These are phyloP conservation scores for Ischnura elegans DNA, from an alignment of 2,888 invertebrate genomes.

Conservation along the genomic window DNA sequence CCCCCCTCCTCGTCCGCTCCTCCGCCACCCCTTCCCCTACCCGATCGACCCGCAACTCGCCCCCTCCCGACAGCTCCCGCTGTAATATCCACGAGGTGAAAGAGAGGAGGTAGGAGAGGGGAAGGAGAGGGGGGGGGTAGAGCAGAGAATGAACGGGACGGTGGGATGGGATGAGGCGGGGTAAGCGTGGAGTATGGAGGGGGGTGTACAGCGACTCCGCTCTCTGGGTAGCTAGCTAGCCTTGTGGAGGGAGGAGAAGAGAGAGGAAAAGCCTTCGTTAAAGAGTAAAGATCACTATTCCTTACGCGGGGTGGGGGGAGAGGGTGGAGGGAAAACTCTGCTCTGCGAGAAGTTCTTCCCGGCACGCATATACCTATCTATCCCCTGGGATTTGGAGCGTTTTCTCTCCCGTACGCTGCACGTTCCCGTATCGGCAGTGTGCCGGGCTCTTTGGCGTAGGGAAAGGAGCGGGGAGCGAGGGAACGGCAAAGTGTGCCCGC, in stretches of 20 bases:
- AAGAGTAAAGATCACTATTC: constrained; percentile 65
- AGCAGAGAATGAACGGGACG: neutral
- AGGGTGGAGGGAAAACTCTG: neutral
- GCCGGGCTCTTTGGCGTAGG: neutral
- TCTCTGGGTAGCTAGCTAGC: neutral
- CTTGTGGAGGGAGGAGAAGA: neutral
- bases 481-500: neutral
- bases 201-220: neutral
- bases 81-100: constrained; percentile 68
- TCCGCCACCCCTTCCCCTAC: constrained; percentile 21
- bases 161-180: constrained; percentile 1
- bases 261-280: constrained; percentile 63
- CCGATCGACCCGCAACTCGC: neutral
- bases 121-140: neutral
- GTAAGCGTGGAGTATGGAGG: neutral
- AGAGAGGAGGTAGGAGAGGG: neutral
- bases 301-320: constrained; percentile 42
- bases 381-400: constrained; percentile 47
- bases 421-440: neutral
- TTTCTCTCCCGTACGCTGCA: neutral
- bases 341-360: neutral
- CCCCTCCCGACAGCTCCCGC: constrained; percentile 67
- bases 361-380: neutral
- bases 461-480: neutral
- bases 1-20: neutral